Evolutionary conservation across 1,140 invertebrate species (phyloP).

Genomic region (Drosophila pseudoananassae): DNA sequence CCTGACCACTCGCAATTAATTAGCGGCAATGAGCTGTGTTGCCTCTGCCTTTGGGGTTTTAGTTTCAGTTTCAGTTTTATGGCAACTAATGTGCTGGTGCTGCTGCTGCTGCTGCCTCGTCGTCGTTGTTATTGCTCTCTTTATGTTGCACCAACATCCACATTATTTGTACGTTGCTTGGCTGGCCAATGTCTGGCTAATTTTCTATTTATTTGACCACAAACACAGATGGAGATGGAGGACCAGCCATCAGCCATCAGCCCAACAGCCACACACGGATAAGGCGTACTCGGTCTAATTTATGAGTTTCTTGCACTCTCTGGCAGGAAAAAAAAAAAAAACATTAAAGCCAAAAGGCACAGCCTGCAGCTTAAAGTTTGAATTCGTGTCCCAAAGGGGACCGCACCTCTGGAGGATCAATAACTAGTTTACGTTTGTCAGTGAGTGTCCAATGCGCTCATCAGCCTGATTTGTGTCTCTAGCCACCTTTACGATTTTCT

Average conservation of each 20-base stretch:
- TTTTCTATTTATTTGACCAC: conserved; percentile 81
- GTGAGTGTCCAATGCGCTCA: conserved; percentile 50
- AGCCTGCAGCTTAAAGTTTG: conserved; percentile 58
- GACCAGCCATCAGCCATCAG: conserved; percentile 16
- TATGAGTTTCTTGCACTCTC: conserved; percentile 79
- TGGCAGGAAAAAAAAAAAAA: conserved; percentile 17
- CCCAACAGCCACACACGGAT: conserved; percentile 29
- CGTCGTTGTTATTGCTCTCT: conserved; percentile 53
- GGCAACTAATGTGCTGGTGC: conserved; percentile 64
- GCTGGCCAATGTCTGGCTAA: conserved; percentile 75
- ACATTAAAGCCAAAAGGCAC: conserved; percentile 35
- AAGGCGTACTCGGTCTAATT: conserved; percentile 57
- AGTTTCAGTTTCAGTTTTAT: conserved; percentile 49
- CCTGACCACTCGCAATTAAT: conserved; percentile 74
- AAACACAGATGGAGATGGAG: conserved; percentile 51
- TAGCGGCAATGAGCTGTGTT: conserved; percentile 78
- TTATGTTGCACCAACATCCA: conserved; percentile 47
- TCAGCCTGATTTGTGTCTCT: conserved; percentile 69
- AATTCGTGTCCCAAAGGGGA: conserved; percentile 55
- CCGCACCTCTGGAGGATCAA: conserved; percentile 50
- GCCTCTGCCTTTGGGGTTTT: conserved; percentile 38
- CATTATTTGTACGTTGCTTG: conserved; percentile 64
- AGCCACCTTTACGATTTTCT: conserved; percentile 61
- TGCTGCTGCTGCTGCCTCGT: too few relatives aligned
- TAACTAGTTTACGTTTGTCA: conserved; percentile 65